Evolutionary conservation across 2,888 invertebrate genomes (phyloP), one percentile per base, ranked within the genome.

Genomic region (Nymphalis c-album): DNA sequence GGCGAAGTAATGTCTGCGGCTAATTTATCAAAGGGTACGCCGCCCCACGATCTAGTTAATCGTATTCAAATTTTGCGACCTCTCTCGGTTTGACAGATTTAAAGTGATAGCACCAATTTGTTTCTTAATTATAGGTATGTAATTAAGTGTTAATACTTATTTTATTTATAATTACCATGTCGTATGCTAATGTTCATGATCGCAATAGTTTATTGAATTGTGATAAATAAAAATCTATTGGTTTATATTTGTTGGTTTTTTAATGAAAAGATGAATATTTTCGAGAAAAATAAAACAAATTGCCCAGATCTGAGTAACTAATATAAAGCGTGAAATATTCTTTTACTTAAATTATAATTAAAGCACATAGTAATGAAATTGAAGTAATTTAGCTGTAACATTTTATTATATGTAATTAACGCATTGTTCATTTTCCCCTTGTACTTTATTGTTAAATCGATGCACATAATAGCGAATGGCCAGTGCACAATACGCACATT

Each of bases 401-500:
- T 40, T 57, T 57, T 40, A 40, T 40, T n/a, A 62, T 55, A n/a
- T 31, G 62, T 46, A 53, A 47, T 65, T 64, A 61, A 26, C 47
- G 40, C 20, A 26, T 45, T 40, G 64, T 57, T 51, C 57, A 40
- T 66, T 55, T 53, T 60, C 51, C 64, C 31, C 2, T 55, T n/a
- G 5, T 53, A 26, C 50, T 31, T 59, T 46, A 64, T 59, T 61
- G 65, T 66, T 66, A 53, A 66, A 61, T 55, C 65, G 60, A 61
- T 63, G 60, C 59, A 59, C 58, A 59, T 18, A 57, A 51, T 51
- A 60, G 58, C 60, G 55, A 48, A 64, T 77, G 78, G 60, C 53
- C 78, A 77, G 78, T 76, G 61, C 60, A 60, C 71, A 73, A 70
- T 62, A 64, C 71, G 71, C 70, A 57, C 57, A 72, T 73, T 74